Evolutionary conservation across 2,888 invertebrate species (phyloP), one percentile per base, ranked within the genome.

Genomic region (Tetragonula carbonaria): DNA sequence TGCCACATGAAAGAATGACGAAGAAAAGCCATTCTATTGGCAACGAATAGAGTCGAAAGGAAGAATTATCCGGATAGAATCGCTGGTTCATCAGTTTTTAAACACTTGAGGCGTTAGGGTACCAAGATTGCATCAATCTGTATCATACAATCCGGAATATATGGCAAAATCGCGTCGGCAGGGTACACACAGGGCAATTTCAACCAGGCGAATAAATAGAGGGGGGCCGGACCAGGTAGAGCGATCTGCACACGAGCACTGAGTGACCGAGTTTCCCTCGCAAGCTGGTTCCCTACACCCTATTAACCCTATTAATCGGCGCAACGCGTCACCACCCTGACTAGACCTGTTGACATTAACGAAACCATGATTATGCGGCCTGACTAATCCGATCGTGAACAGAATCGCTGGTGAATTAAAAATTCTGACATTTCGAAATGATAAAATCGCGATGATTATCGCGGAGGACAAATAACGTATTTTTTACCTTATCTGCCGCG

Each of bases 301-400:
- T 53, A 77, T 71, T 74, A 45, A 45, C 67, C 18, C 38, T 63
- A 72, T 71, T 70, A 59, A 45, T 16, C 18, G 21, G 16, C 33
- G 23, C 33, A 16, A 33, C 33, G 23, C 38, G 53, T 50, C 28
- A 53, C 45, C 53, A 28, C 28, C 28, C 28, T 28, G 28, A 28
- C 45, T 33, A 13, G n/a, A 38, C 28, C 55, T 70, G 65, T 83
- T 70, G 74, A 78, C 84, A 86, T 84, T 88, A 88, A 87, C 85
- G 87, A 85, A 88, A 80, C 80, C 68, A 67, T 71, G 82, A 84
- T 85, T 81, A 83, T 84, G 85, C 78, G 28, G 38, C 16, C 66
- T n/a, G n/a, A 6, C 4, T 21, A 18, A 33, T 18, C 65, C 18
- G 21, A 13, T 28, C 28, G 11, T 16, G 16, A 8, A 28, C 16